Base-by-base conservation (phyloP, 2,797 vertebrate genomes). In the Halcyon chelicuti region DNA sequence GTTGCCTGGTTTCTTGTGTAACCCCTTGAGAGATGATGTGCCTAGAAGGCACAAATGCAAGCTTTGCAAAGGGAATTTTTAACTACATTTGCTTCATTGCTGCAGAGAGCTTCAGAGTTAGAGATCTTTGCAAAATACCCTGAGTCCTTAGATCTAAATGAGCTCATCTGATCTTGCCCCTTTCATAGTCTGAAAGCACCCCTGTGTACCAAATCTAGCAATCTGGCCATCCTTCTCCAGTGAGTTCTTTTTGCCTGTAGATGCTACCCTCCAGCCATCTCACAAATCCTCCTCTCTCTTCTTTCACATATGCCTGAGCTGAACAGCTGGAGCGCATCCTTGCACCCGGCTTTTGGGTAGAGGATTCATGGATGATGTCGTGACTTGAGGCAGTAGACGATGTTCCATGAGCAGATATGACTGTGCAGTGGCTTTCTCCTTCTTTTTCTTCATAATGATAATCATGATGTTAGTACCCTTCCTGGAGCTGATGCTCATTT, bases 311-410 rank as follows among this genome's bases (percentile, higher is more conserved):
- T 42, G 65, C 29, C 68, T 68, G 68, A 83, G 57, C 57, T 65
- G 79, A 90, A 57, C 66, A 94, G 66, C 90, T 93, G 79, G 49
- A 88, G 61, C 62, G 84, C 58, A 72, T 72, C 37, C 82, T 75
- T 51, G 23, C 37, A 90, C 46, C 23, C 5, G 2, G 63, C n/a
- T 83, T 75, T 66, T 0, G 2, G n/a, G 15, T 39, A 72, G 61
- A 67, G 58, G 77, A 51, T 7, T 72, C 29, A 14, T 40, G 76
- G 29, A 12, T 55, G 49, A 11, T 83, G 74, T 77, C 0, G 0
- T 37, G 61, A 57, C 52, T 90, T 60, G 31, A 68, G 67, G 46
- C 65, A 70, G 44, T 29, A 84, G 78, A 81, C 0, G 0, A 51
- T 26, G 21, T 66, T 91, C 54, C 10, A 12, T 15, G 31, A 77